A percentile compares a stretch with the other conserved stretches of the same genome.
Evolutionary conservation across 2,113 vertebrate genomes (phyloP).

Genomic region (Malurus cyaneus): DNA sequence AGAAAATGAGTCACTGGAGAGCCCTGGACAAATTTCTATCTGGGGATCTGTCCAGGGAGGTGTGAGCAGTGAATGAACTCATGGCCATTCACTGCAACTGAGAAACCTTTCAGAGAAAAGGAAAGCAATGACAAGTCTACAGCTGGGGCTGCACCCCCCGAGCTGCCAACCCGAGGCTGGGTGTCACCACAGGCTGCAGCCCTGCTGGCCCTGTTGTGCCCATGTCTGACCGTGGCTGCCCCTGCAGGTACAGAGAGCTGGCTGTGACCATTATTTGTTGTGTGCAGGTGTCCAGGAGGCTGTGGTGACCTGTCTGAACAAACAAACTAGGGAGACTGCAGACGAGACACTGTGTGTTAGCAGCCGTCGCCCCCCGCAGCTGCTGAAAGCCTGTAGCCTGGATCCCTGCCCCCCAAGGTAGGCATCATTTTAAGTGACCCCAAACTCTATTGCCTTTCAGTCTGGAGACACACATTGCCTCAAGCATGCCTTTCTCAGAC

Average conservation of each 20-base stretch:
- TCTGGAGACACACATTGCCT: not conserved
- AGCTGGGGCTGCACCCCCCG: not conserved
- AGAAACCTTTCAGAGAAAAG: not conserved
- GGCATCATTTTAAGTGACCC: not conserved
- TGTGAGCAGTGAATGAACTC: not conserved
- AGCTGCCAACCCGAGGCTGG: not conserved
- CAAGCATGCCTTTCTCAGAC: not conserved
- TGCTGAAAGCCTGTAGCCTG: slow-evolving; percentile 86
- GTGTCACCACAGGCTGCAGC: not conserved
- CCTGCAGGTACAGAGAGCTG: not conserved
- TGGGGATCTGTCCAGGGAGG: not conserved
- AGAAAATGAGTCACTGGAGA: not conserved
- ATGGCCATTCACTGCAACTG: not conserved
- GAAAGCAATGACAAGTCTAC: not conserved
- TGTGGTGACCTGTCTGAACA: slow-evolving; percentile 92
- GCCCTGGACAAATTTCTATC: not conserved
- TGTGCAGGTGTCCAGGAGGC: slow-evolving; percentile 91
- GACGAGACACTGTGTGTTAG: slow-evolving; percentile 83
- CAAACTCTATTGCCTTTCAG: not conserved
- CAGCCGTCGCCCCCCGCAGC: slow-evolving; percentile 83
- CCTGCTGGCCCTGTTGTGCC: not conserved
- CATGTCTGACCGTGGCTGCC: not conserved
- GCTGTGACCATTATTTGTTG: slow-evolving; percentile 50
- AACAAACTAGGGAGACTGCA: slow-evolving; percentile 84
- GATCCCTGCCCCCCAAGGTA: slow-evolving; percentile 92